These are phyloP conservation scores for Perizoma affinitatum DNA, from an alignment of 2,888 invertebrate genomes.

Conservation along the genomic window DNA sequence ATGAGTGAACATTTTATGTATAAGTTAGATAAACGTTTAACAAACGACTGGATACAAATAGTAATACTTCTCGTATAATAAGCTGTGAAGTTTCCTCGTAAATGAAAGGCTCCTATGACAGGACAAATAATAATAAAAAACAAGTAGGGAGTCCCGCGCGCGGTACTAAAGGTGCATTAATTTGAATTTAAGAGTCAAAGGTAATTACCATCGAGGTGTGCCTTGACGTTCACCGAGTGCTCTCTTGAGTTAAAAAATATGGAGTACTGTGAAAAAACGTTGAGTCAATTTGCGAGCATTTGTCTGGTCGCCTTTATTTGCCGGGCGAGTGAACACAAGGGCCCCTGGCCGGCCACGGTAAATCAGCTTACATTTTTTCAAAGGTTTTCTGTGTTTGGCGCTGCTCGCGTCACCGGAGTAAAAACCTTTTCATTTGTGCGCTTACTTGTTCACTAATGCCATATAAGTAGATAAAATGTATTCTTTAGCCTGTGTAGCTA, in stretches of 20 bases:
- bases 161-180: slow-evolving; percentile 29
- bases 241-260: slow-evolving; percentile 64
- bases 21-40: slow-evolving; percentile 20
- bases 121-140: slow-evolving; percentile 33
- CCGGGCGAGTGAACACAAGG: slow-evolving; percentile 73
- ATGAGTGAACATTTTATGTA: neutral
- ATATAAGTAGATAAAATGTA: slow-evolving; percentile 32
- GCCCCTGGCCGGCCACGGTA: slow-evolving; percentile 72
- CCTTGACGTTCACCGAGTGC: slow-evolving; percentile 47
- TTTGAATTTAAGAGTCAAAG: slow-evolving; percentile 34
- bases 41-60: slow-evolving; percentile 8
- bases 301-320: slow-evolving; percentile 83
- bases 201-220: slow-evolving; percentile 41
- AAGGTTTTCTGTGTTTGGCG: slow-evolving; percentile 79
- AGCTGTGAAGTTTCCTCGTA: slow-evolving; percentile 29
- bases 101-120: slow-evolving; percentile 29
- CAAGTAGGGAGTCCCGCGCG: slow-evolving; percentile 15
- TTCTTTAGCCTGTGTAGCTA: slow-evolving; percentile 25
- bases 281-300: slow-evolving; percentile 82
- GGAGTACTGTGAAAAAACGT: slow-evolving; percentile 76
- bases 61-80: slow-evolving; percentile 2
- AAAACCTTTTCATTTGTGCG: slow-evolving; percentile 68
- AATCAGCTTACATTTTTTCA: slow-evolving; percentile 83
- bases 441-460: slow-evolving; percentile 58
- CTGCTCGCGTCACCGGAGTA: slow-evolving; percentile 70